Evolutionary conservation across 2,113 vertebrate species (phyloP), one percentile per base, ranked within the genome.

Genomic region (Aegotheles bennettii): DNA sequence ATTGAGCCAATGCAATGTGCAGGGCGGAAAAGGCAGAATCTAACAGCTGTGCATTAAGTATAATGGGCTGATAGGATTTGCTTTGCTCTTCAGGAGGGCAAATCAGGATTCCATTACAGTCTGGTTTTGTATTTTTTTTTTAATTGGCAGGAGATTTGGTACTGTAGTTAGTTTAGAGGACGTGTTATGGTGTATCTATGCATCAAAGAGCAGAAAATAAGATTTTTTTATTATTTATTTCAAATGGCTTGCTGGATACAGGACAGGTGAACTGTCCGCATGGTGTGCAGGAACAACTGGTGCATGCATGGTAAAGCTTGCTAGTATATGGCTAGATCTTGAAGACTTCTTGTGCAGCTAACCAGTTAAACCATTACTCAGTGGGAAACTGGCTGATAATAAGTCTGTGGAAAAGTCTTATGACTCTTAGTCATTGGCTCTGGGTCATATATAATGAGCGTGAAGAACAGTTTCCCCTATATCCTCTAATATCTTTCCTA

Each of bases 401-500:
- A 67, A 80, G 23, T 75, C 65, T 79, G 33, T 47, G 53, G 59
- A 36, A 51, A 93, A 68, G 71, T 23, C 40, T 61, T 89, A 59
- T 13, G 25, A 54, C 33, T 84, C 31, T 74, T 81, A 47, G 59
- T 77, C 33, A 35, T 63, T 70, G 19, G 29, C 56, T 47, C 18
- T 60, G 47, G 43, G 51, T 93, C 56, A 28, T 56, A 81, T 35
- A 36, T 54, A 87, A 93, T 40, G 5, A 91, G 29, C 69, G 54
- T 80, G 87, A 93, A 77, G 77, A 83, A 10, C 61, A 75, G 16
- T 84, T 97, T 94, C 42, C 92, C 38, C 59, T 65, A 60, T 60
- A 78, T 93, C 38, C 79, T 85, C 70, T 85, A 70, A 65, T 90
- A 94, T 94, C 69, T 91, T 95, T 85, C 31, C 68, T 83, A 65